phyloP scores from a whole-genome alignment of 1,140 invertebrate species.

The Atta colombica region DNA sequence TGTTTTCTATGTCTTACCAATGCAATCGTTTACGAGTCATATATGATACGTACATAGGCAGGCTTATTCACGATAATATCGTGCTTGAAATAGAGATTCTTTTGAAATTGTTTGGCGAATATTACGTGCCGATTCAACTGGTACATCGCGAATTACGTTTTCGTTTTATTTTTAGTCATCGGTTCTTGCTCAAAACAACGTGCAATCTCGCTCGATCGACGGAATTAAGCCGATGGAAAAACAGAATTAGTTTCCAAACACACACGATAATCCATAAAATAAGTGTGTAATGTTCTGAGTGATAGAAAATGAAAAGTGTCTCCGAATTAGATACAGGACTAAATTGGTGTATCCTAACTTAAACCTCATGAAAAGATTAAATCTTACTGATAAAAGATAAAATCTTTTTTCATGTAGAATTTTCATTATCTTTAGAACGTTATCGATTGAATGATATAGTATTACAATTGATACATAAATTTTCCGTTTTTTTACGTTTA shows the following conservation, averaged over 20 bases:
- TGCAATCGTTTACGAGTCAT: conserved; percentile 29
- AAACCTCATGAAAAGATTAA: background rate
- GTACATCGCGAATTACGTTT: conserved; percentile 34
- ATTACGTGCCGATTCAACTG: conserved; percentile 39
- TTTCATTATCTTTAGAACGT: too few species aligned
- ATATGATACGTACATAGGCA: conserved; percentile 10
- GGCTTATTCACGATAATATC: conserved; percentile 34
- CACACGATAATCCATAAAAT: background rate
- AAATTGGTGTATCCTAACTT: conserved; percentile 1
- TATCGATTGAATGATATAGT: too few species aligned
- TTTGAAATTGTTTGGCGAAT: conserved; percentile 45
- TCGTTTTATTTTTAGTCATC: conserved; percentile 40
- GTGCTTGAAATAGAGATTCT: conserved; percentile 9
- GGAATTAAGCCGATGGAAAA: conserved; percentile 4
- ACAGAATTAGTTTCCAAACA: conserved; percentile 21
- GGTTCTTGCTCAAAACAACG: conserved; percentile 15
- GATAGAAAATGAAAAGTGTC: background rate
- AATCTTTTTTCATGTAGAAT: background rate
- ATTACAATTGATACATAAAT: too few species aligned
- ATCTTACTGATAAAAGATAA: background rate
- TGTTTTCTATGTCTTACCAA: background rate
- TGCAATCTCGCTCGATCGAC: conserved; percentile 16
- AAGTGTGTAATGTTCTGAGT: background rate
- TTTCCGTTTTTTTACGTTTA: too few species aligned
- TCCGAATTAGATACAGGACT: background rate